Evolutionary conservation across 2,113 vertebrate genomes (phyloP), one percentile per base, ranked within the genome.

Genomic region (Shinisaurus crocodilurus): DNA sequence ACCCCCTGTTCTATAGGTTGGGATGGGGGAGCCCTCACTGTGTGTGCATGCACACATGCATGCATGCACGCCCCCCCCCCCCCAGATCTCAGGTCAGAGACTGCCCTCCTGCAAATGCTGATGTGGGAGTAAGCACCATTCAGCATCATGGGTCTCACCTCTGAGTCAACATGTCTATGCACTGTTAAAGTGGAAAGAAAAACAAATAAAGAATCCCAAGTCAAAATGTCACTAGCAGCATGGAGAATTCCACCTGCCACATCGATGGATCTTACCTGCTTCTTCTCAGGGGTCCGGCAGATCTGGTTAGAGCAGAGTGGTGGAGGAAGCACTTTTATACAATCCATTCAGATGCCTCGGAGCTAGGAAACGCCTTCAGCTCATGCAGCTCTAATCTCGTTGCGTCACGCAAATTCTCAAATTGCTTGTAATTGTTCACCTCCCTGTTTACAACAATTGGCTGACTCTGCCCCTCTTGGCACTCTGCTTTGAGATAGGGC

Each of bases 341-440:
- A 10, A 45, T 2, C 60, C 2, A 5, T n/a, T 69, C 43, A 0
- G 45, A 4, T 29, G 43, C 43, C 87, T 27, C 1, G 32, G 7
- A 45, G 76, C 40, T 8, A 37, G 45, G 60, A 80, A 88, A 88
- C 87, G 15, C 87, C 87, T n/a, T 29, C 76, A n/a, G 23, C 43
- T 70, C 63, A 88, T 29, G 18, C 29, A 43, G 34, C 34, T 65
- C 63, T 15, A 50, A 37, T 81, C 69, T 37, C 9, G 4, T 8
- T 45, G 87, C 76, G 34, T 81, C 87, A 37, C 32, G 1, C 32
- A 23, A 6, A 6, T 25, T 48, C 34, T 37, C 0, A 88, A 80
- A 88, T 88, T 69, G 76, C 76, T 88, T 81, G n/a, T 88, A 88
- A 88, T 88, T 81, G 12, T 25, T 50, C 23, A 1, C 12, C 63